Percentiles rank a stretch among this genome's conserved stretches.
Conservation (phyloP, 92 coral and sea anemone species). For the Porites evermanni region DNA sequence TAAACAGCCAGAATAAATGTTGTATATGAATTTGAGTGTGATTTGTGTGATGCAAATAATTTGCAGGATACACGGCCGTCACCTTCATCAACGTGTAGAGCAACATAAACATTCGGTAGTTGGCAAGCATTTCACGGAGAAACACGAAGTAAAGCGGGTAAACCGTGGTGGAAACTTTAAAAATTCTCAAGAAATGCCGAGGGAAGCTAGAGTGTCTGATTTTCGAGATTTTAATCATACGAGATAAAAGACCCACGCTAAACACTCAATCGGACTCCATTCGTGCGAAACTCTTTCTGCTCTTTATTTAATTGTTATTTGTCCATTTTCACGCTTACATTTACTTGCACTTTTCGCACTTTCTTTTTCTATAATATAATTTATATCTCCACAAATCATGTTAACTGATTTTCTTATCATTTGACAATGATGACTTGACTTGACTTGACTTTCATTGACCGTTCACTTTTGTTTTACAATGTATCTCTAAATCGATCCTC, state of each 20-base stretch:
- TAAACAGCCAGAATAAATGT: background rate
- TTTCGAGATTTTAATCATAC: slow-evolving; percentile 44
- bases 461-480: too few relatives aligned
- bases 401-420: too few relatives aligned
- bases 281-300: slow-evolving; percentile 28
- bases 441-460: too few relatives aligned
- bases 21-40: slow-evolving; percentile 27
- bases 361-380: too few relatives aligned
- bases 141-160: slow-evolving; percentile 16
- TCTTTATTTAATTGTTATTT: too few relatives aligned
- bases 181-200: slow-evolving; percentile 45
- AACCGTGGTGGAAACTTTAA: slow-evolving; percentile 26
- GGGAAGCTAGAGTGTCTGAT: slow-evolving; percentile 34
- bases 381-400: too few relatives aligned
- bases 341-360: too few relatives aligned
- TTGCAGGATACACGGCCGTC: slow-evolving; percentile 28
- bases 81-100: too few relatives aligned
- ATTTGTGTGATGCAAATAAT: slow-evolving; percentile 33
- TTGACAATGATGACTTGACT: too few relatives aligned
- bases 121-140: slow-evolving; percentile 29
- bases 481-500: too few relatives aligned
- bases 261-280: slow-evolving; percentile 48
- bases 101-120: background rate
- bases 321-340: too few relatives aligned
- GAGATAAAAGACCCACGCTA: slow-evolving; percentile 13